Evolutionary conservation across 2,797 vertebrate species (phyloP).

Genomic region (Rhabdophis nuchalis): DNA sequence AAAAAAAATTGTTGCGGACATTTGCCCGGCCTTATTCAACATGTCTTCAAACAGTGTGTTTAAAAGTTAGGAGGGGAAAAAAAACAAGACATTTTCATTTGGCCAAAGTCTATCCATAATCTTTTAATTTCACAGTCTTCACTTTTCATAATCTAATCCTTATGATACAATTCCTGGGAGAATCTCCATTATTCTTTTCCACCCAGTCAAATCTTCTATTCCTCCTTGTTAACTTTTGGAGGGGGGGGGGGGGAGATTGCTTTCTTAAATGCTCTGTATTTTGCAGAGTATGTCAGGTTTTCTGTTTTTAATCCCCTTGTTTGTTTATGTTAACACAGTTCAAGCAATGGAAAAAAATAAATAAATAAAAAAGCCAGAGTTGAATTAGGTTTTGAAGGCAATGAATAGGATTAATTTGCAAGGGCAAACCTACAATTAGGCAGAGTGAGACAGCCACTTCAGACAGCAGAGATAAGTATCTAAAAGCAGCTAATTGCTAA

Average conservation of each 20-base stretch:
- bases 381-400: not conserved
- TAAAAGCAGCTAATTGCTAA: not conserved
- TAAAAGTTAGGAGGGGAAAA: not conserved
- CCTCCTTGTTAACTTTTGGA: not conserved
- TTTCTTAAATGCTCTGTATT: conserved; percentile 18
- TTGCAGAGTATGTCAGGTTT: not conserved
- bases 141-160: conserved; percentile 13
- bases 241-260: not conserved
- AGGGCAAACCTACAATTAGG: not conserved
- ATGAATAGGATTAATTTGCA: not conserved
- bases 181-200: conserved; percentile 16
- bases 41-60: not conserved
- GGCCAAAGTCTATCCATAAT: not conserved
- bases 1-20: too few species aligned
- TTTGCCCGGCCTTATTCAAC: not conserved
- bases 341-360: not conserved
- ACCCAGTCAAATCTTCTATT: not conserved
- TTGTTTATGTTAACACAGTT: not conserved
- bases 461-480: not conserved
- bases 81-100: not conserved
- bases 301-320: not conserved
- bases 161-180: conserved; percentile 19
- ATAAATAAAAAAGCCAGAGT: not conserved
- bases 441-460: not conserved
- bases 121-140: not conserved